These are phyloP conservation scores for Limnephilus marmoratus DNA, from an alignment of 2,888 invertebrate genomes.

Conservation along the genomic window DNA sequence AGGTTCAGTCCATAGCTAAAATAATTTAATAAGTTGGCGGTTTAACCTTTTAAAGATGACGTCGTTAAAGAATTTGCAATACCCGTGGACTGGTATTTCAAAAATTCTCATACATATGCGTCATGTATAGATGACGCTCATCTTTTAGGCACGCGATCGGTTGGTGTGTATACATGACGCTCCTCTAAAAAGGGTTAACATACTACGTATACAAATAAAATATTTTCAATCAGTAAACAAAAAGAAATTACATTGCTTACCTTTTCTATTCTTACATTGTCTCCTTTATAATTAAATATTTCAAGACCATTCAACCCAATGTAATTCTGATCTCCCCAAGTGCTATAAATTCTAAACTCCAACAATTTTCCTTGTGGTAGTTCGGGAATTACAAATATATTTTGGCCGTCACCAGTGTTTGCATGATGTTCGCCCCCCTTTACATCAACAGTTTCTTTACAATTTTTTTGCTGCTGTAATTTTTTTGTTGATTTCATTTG, in stretches of 20 bases:
- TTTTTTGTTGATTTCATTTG: slow-evolving; percentile 21
- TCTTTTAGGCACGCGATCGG: no score
- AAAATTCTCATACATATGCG: no score
- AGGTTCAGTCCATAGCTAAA: slow-evolving; percentile 81
- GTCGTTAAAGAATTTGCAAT: no score
- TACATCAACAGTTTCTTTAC: slow-evolving; percentile 4
- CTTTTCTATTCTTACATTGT: slow-evolving; percentile 78
- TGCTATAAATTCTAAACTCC: slow-evolving; percentile 82
- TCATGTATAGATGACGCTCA: no score
- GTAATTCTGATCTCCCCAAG: slow-evolving; percentile 89
- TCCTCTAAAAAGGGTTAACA: background rate
- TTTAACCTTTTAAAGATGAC: background rate
- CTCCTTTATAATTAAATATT: slow-evolving; percentile 82
- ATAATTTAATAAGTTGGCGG: background rate
- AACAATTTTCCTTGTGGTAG: slow-evolving; percentile 83
- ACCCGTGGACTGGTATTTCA: no score
- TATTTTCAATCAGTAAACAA: background rate
- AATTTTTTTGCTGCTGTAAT: slow-evolving; percentile 21
- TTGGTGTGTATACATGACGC: no score
- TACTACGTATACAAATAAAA: background rate
- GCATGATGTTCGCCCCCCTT: background rate
- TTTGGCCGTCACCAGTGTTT: background rate
- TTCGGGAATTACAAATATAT: slow-evolving; percentile 84
- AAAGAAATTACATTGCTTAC: slow-evolving; percentile 70
- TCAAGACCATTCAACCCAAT: slow-evolving; percentile 89